Evolutionary conservation across 2,888 invertebrate species (phyloP).

Genomic region (Andrena bucephala): DNA sequence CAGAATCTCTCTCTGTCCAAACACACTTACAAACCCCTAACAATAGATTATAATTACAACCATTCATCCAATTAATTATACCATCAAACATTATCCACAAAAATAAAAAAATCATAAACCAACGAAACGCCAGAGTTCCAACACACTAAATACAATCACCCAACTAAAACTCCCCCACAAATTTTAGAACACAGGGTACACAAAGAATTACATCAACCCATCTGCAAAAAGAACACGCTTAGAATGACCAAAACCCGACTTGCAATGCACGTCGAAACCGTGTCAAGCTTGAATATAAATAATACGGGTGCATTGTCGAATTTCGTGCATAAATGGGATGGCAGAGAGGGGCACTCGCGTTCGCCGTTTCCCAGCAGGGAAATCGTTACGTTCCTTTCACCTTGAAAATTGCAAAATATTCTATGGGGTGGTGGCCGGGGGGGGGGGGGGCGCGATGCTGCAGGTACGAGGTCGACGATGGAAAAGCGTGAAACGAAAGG

Average conservation of each 20-base stretch:
- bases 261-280: background rate
- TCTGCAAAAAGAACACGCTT: background rate
- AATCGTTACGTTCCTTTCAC: slow-evolving; percentile 12
- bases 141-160: too few species aligned
- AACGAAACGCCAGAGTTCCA: too few species aligned
- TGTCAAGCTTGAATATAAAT: background rate
- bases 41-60: too few species aligned
- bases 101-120: too few species aligned
- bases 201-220: background rate
- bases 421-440: background rate
- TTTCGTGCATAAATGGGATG: background rate
- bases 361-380: background rate
- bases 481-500: slow-evolving; percentile 65
- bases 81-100: too few species aligned
- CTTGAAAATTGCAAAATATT: slow-evolving; percentile 36
- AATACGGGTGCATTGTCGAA: background rate
- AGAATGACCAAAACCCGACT: background rate
- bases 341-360: background rate
- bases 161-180: too few species aligned
- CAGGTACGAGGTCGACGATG: slow-evolving; percentile 21
- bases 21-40: too few species aligned
- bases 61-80: too few species aligned
- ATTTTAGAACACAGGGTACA: background rate
- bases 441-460: background rate
- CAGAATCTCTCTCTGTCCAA: too few species aligned